Base-by-base conservation (phyloP, 2,888 invertebrate genomes). In the Nomada fabriciana region DNA sequence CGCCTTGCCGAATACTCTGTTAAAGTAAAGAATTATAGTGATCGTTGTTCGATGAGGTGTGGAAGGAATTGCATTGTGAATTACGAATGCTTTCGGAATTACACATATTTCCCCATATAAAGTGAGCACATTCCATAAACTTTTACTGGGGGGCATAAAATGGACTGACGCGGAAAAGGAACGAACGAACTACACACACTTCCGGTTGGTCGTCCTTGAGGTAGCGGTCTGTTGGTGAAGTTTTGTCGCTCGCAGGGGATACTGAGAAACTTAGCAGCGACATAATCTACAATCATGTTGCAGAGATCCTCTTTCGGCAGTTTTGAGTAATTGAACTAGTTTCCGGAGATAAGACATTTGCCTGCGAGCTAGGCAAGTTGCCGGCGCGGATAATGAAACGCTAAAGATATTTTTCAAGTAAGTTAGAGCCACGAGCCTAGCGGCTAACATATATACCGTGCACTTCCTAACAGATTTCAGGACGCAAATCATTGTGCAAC, bases 271-370 rank as follows among this genome's bases (percentile, higher is more conserved):
- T 83, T 84, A 75, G 61, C 75, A 64, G 69, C 72, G 72, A 84
- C 82, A 80, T 82, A 61, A 79, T 80, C 80, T 67, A 72, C 65
- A 71, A 36, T 76, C 78, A 43, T 67, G 77, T 76, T 59, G 78
- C 57, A 15, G 60, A 68, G 65, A 72, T 74, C 55, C 80, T 76
- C 83, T 81, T 85, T 87, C 74, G 76, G 63, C 60, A 74, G 76
- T 86, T 88, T 89, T 90, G 90, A 91, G 90, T 91, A 89, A 90
- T 90, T 89, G 89, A 89, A 88, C 85, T 89, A 91, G 88, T 91
- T 91, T 90, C 86, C 73, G 61, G 84, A 88, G 91, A 91, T 89
- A 90, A 90, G 89, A 86, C 82, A 80, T 88, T 86, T 78, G 74
- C 83, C 70, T 50, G 77, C 42, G 60, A 75, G 84, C 75, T 42